Conservation (phyloP, 2,888 invertebrate species). For the Latrodectus elegans region DNA sequence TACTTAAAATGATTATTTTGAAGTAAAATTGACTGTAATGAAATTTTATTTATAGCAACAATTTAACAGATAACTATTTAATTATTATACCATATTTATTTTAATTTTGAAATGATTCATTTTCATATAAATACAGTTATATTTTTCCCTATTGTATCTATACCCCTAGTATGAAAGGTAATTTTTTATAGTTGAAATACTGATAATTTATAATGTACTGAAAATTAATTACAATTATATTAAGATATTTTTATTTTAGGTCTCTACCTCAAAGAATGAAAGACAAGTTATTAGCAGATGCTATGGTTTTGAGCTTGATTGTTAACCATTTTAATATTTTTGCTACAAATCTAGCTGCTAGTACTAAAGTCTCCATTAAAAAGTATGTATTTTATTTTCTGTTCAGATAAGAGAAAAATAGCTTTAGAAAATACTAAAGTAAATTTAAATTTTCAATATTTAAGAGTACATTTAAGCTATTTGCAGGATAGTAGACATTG, state of each 20-base stretch:
- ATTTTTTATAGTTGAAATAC: no score
- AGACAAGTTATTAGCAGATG: constrained; percentile 52
- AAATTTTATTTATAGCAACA: no score
- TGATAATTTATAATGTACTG: no score
- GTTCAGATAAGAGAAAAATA: neutral
- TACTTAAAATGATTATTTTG: no score
- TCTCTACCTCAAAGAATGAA: constrained; percentile 53
- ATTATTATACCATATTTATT: no score
- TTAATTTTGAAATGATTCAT: no score
- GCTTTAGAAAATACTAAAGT: neutral
- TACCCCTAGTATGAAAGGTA: no score
- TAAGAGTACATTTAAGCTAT: neutral
- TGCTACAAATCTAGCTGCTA: constrained; percentile 20
- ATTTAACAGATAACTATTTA: no score
- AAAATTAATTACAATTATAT: neutral
- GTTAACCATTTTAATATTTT: constrained; percentile 34
- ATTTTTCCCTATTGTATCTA: no score
- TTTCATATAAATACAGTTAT: no score
- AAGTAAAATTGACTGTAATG: no score
- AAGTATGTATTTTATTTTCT: constrained; percentile 23
- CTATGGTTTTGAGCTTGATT: constrained; percentile 45
- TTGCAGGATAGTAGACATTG: constrained; percentile 40
- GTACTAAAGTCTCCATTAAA: constrained; percentile 20
- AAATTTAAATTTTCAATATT: neutral
- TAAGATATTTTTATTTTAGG: constrained; percentile 16